A percentile compares a stretch with the other conserved stretches of the same genome.
phyloP scores from a whole-genome alignment of 1,140 invertebrate species.

The Coenobita brevimanus region DNA sequence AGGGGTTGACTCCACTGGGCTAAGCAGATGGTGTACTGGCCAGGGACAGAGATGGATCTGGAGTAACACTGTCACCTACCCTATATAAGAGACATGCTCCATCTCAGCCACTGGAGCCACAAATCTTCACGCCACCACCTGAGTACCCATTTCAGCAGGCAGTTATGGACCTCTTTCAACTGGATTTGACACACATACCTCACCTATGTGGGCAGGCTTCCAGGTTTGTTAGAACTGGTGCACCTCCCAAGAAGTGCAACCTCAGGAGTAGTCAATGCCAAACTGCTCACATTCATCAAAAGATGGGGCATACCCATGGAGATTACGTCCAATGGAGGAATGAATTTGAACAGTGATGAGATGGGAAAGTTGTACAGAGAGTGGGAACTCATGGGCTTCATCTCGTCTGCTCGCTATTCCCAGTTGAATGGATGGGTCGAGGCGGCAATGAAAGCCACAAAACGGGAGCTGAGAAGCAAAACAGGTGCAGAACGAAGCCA shows the following conservation, averaged over 20 bases:
- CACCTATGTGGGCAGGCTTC: constrained; percentile 6
- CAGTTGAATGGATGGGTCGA: not conserved
- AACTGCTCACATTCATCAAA: not conserved
- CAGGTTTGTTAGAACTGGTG: constrained; percentile 10
- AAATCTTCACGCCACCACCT: not conserved
- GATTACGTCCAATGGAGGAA: not conserved
- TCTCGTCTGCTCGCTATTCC: constrained; percentile 2
- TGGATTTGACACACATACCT: constrained; percentile 26
- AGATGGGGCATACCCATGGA: constrained; percentile 9
- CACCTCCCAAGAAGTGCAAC: constrained; percentile 17
- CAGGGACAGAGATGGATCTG: too few species aligned
- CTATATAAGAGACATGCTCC: too few species aligned
- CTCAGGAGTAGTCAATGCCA: not conserved
- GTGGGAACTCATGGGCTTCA: not conserved
- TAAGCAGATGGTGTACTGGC: not conserved
- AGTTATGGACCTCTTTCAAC: constrained; percentile 26
- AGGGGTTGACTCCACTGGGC: too few species aligned
- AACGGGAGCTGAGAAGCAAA: not conserved
- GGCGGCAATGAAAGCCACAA: not conserved
- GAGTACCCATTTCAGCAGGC: constrained; percentile 26
- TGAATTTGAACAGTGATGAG: not conserved
- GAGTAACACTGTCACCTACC: too few species aligned
- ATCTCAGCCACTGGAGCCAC: too few species aligned
- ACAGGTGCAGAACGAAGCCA: not conserved
- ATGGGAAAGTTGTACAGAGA: not conserved